Percentiles rank a stretch among this genome's conserved stretches.
Conservation (phyloP, 2,797 vertebrate species). For the Falco columbarius region DNA sequence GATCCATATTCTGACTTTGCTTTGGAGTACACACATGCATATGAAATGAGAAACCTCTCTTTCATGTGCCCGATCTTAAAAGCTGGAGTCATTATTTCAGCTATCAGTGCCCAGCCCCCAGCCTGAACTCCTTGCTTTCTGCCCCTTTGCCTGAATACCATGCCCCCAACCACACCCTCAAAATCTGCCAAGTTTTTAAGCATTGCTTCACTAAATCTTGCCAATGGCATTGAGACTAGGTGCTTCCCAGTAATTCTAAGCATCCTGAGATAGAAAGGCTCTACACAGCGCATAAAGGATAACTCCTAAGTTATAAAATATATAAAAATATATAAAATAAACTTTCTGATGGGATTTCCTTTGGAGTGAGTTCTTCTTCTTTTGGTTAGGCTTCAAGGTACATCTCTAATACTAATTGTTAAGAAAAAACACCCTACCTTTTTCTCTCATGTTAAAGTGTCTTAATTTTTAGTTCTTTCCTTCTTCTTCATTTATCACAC, state of each 20-base stretch:
- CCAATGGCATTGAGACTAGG: not conserved
- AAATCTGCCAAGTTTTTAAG: not conserved
- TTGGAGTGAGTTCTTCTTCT: not conserved
- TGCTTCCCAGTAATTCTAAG: not conserved
- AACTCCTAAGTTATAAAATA: not conserved
- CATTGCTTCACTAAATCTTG: not conserved
- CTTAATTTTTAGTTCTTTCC: not conserved
- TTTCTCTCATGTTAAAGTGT: not conserved
- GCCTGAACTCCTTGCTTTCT: not conserved
- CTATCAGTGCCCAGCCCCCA: not conserved
- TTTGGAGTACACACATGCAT: not conserved
- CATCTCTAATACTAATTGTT: not conserved
- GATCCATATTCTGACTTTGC: not conserved
- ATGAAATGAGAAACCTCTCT: not conserved
- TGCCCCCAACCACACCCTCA: rapidly evolving
- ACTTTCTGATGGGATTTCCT: not conserved
- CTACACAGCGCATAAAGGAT: not conserved
- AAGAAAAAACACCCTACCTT: not conserved
- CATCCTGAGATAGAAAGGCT: not conserved
- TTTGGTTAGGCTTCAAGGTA: not conserved
- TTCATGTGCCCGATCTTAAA: not conserved
- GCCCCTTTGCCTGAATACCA: not conserved
- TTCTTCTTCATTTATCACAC: not conserved
- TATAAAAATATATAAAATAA: not conserved
- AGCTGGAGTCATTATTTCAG: not conserved